Evolutionary conservation across 2,797 vertebrate genomes (phyloP).

Genomic region (Pogonophryne albipinna): DNA sequence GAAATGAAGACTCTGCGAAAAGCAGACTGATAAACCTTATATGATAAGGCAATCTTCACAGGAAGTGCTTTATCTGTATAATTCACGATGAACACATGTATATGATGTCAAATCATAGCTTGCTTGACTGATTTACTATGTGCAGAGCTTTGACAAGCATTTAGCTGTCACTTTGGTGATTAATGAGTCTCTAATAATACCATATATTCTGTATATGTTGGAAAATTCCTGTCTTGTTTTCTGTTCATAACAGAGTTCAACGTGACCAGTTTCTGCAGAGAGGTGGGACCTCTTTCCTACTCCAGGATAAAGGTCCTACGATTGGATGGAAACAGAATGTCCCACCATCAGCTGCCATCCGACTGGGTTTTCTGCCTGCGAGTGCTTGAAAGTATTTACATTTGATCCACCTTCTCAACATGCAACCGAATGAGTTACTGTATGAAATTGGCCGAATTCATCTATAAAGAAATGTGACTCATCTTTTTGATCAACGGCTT

Average conservation of each 20-base stretch:
- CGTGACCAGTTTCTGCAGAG: conserved; percentile 84
- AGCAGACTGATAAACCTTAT: conserved; percentile 18
- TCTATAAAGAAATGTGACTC: conserved; percentile 1
- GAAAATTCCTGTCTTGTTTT: conserved; percentile 29
- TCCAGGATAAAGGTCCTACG: conserved; percentile 84
- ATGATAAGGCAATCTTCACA: background rate
- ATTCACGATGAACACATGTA: conserved; percentile 34
- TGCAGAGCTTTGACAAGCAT: conserved; percentile 15
- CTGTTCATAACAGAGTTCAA: conserved; percentile 79
- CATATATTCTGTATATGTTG: conserved; percentile 6
- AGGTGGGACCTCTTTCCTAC: conserved; percentile 78
- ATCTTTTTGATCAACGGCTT: conserved; percentile 17
- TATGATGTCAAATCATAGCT: conserved; percentile 34
- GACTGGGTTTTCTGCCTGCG: conserved; percentile 86
- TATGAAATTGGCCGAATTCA: conserved; percentile 13
- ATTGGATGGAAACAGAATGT: conserved; percentile 84
- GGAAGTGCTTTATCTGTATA: background rate
- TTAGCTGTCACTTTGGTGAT: conserved; percentile 20
- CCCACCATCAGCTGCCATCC: conserved; percentile 78
- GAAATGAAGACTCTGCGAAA: conserved; percentile 48
- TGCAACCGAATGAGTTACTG: background rate
- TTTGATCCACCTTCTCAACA: conserved; percentile 65
- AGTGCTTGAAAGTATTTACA: conserved; percentile 77
- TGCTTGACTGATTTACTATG: conserved; percentile 9
- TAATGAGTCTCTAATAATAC: conserved; percentile 15